Evolutionary conservation across 2,888 invertebrate genomes (phyloP).

Genomic region (Choreutis nemorana): DNA sequence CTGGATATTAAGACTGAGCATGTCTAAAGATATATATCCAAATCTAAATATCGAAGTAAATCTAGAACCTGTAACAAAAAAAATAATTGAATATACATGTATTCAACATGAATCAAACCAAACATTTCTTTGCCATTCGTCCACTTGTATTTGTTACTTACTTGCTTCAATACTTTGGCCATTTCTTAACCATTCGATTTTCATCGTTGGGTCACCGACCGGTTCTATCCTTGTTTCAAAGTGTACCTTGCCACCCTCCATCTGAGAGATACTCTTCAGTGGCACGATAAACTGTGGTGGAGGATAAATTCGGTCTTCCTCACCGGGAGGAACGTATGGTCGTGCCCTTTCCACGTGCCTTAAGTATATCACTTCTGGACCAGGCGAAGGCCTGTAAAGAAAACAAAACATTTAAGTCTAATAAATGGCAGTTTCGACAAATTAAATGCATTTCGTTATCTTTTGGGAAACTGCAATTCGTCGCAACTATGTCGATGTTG

Average conservation of each 20-base stretch:
- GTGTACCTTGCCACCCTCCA: conserved; percentile 93
- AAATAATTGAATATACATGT: background rate
- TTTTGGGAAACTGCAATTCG: no score
- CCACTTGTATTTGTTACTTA: conserved; percentile 52
- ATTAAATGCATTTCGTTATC: background rate
- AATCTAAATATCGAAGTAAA: conserved; percentile 96
- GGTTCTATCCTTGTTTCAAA: conserved; percentile 98
- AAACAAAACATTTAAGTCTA: conserved; percentile 2
- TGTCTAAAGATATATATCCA: conserved; percentile 94
- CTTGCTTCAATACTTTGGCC: conserved; percentile 91
- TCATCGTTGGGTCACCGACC: conserved; percentile 95
- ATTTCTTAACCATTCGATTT: conserved; percentile 95
- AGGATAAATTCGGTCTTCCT: conserved; percentile 88
- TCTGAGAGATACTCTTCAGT: conserved; percentile 79
- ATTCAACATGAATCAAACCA: background rate
- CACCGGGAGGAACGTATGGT: conserved; percentile 79
- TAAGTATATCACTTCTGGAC: conserved; percentile 92
- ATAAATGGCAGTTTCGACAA: conserved; percentile 3
- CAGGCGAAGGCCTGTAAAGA: conserved; percentile 83
- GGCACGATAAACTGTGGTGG: conserved; percentile 93
- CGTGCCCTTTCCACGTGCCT: conserved; percentile 91
- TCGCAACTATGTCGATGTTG: no score
- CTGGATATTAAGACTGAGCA: conserved; percentile 83
- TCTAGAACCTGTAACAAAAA: conserved; percentile 79
- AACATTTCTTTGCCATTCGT: background rate